phyloP scores from a whole-genome alignment of 2,888 invertebrate genomes.

The Meta bourneti region DNA sequence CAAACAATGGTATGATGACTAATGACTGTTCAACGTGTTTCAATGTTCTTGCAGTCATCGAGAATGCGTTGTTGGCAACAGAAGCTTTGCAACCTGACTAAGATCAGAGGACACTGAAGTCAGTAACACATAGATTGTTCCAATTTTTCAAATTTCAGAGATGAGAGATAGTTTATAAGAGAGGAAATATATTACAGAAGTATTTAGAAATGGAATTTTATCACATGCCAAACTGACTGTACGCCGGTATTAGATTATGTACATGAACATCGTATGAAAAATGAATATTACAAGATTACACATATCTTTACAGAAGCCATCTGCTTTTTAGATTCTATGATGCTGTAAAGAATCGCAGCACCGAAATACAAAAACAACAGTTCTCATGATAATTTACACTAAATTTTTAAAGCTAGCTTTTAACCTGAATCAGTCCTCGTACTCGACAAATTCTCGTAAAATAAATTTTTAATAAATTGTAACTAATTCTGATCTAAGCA shows the following conservation, averaged over 20 bases:
- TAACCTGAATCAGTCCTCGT: too few relatives aligned
- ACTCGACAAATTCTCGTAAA: too few relatives aligned
- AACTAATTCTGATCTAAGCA: too few relatives aligned
- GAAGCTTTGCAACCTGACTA: conserved; percentile 54
- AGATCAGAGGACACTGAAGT: conserved; percentile 41
- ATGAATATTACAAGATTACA: conserved; percentile 75
- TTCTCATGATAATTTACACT: background rate
- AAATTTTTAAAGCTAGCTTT: too few relatives aligned
- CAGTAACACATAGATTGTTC: conserved; percentile 69
- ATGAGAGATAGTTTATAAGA: conserved; percentile 65
- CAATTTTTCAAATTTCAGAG: conserved; percentile 61
- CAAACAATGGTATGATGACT: conserved; percentile 75
- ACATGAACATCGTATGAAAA: conserved; percentile 75
- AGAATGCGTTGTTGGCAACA: conserved; percentile 53
- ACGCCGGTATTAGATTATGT: conserved; percentile 72
- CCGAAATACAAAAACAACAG: background rate
- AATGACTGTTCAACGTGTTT: conserved; percentile 21
- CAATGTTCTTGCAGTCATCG: conserved; percentile 31
- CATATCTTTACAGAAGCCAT: conserved; percentile 69
- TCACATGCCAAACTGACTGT: conserved; percentile 74
- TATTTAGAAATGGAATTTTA: conserved; percentile 75
- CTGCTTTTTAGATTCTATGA: conserved; percentile 32
- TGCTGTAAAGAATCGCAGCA: conserved; percentile 33
- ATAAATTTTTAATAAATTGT: too few relatives aligned
- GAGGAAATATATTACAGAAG: conserved; percentile 75